Evolutionary conservation across 2,113 vertebrate species (phyloP).

Genomic region (Rhadina sibilatrix): DNA sequence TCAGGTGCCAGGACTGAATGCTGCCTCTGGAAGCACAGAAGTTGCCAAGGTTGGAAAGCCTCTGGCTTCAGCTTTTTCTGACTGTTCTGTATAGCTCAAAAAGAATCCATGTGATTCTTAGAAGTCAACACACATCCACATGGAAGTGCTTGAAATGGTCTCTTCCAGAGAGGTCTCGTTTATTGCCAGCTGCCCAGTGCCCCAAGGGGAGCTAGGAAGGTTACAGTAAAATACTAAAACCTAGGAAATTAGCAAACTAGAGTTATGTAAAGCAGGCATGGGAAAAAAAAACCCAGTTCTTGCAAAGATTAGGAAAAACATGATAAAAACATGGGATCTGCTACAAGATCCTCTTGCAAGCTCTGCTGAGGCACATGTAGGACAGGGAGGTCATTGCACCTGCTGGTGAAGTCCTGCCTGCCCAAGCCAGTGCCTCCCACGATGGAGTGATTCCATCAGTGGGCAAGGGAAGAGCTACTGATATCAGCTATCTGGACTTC

Average conservation of each 20-base stretch:
- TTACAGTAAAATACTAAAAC: slow-evolving; percentile 22
- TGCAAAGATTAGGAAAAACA: background rate
- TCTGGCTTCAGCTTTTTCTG: background rate
- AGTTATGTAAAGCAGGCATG: background rate
- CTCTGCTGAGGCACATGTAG: background rate
- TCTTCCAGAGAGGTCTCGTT: background rate
- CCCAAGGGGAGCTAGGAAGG: background rate
- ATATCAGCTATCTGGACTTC: background rate
- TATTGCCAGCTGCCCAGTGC: background rate
- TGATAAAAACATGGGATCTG: background rate
- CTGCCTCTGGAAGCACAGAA: background rate
- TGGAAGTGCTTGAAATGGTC: background rate
- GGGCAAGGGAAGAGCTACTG: background rate
- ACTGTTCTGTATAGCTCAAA: background rate
- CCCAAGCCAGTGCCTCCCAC: background rate
- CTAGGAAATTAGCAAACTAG: slow-evolving; percentile 18
- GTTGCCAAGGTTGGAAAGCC: background rate
- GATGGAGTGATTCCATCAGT: background rate
- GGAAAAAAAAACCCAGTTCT: background rate
- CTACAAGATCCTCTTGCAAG: background rate
- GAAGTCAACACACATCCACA: background rate
- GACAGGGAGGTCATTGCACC: background rate
- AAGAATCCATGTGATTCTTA: background rate
- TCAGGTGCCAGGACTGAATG: background rate
- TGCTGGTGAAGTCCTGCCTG: background rate